These are phyloP conservation scores for Xestobium rufovillosum DNA, from an alignment of 2,888 invertebrate genomes.

Conservation along the genomic window DNA sequence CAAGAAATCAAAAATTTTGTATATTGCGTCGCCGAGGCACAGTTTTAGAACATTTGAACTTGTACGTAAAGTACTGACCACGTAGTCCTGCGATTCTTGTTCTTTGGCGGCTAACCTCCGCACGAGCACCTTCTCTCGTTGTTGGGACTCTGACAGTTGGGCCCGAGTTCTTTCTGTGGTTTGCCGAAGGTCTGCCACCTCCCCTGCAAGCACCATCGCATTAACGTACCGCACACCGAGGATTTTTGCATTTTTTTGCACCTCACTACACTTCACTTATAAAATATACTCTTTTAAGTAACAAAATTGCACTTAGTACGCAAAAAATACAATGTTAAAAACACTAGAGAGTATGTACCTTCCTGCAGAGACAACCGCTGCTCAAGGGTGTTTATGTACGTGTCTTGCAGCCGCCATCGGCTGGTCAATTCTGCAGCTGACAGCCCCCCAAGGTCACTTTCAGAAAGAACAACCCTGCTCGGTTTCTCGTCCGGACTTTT, in stretches of 20 bases:
- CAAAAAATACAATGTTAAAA: conserved; percentile 26
- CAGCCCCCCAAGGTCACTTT: conserved; percentile 57
- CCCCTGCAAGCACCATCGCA: conserved; percentile 50
- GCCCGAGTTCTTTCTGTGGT: conserved; percentile 72
- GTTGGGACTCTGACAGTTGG: conserved; percentile 78
- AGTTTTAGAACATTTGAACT: conserved; percentile 41
- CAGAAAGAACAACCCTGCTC: conserved; percentile 55
- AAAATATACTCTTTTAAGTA: conserved; percentile 24
- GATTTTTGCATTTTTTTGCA: conserved; percentile 18
- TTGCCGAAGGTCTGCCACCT: conserved; percentile 64
- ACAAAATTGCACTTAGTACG: conserved; percentile 17
- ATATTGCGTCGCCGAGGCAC: too few species aligned
- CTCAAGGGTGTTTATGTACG: conserved; percentile 68
- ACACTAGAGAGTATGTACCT: conserved; percentile 54
- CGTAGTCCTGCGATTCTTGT: conserved; percentile 93
- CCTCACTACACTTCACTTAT: conserved; percentile 31
- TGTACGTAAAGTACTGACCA: conserved; percentile 57
- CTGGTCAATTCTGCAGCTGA: conserved; percentile 58
- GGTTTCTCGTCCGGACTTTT: conserved; percentile 48
- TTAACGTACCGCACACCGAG: conserved; percentile 25
- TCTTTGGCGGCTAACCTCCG: conserved; percentile 91
- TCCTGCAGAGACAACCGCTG: conserved; percentile 67
- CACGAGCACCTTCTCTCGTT: conserved; percentile 87
- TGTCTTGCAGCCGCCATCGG: conserved; percentile 69
- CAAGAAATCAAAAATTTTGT: conserved; percentile 1